phyloP scores from a whole-genome alignment of 30 jellyfish, hydroid and myxozoan species.

The Hydra vulgaris region DNA sequence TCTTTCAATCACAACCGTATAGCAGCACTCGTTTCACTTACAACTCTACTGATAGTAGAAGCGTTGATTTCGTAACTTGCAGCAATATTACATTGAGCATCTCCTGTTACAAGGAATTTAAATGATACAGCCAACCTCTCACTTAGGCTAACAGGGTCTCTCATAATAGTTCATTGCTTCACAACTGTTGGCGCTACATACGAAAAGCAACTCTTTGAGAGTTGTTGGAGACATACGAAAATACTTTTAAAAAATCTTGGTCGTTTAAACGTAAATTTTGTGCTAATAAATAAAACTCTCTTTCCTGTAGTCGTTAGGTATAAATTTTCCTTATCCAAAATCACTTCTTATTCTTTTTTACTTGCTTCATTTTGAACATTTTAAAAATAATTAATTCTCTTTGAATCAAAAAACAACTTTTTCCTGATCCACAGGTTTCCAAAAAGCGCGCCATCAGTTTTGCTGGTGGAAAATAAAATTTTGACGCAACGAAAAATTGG shows the following conservation, averaged over 20 bases:
- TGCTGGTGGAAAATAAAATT: too few relatives aligned
- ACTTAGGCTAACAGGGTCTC: slow-evolving; percentile 3
- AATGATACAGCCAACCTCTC: slow-evolving; percentile 35
- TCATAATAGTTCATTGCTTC: neutral
- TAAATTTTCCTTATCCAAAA: too few relatives aligned
- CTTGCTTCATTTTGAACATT: too few relatives aligned
- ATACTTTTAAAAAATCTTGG: slow-evolving; percentile 4
- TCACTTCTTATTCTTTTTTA: too few relatives aligned
- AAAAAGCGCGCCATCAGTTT: too few relatives aligned
- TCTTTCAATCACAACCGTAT: slow-evolving; percentile 4
- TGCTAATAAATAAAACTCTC: too few relatives aligned
- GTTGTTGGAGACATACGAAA: slow-evolving; percentile 9
- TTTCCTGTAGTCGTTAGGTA: too few relatives aligned
- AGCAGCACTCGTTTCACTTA: slow-evolving; percentile 37
- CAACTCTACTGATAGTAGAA: slow-evolving; percentile 36
- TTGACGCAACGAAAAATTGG: too few relatives aligned
- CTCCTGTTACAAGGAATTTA: slow-evolving; percentile 46
- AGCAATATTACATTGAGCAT: slow-evolving; percentile 48
- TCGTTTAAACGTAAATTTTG: neutral
- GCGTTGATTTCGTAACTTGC: slow-evolving; percentile 46
- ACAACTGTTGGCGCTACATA: neutral
- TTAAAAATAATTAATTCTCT: too few relatives aligned
- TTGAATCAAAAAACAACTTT: too few relatives aligned
- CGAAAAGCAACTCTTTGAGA: too few relatives aligned
- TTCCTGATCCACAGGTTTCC: too few relatives aligned